phyloP scores from a whole-genome alignment of 2,888 invertebrate genomes.

The Tubulanus polymorphus region DNA sequence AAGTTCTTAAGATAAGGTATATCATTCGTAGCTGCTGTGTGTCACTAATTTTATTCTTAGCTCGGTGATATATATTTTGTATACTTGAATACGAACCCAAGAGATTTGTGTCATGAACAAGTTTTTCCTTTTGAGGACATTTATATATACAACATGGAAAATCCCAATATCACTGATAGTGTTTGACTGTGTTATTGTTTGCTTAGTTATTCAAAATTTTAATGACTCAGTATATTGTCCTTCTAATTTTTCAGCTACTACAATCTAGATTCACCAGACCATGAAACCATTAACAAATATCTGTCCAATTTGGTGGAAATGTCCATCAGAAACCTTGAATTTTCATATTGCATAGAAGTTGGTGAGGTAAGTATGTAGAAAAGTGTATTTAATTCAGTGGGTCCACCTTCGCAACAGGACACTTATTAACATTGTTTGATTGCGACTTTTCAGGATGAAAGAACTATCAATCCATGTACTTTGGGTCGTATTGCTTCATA shows the following conservation, averaged over 20 bases:
- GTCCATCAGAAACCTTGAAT: slow-evolving; percentile 67
- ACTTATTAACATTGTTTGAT: neutral
- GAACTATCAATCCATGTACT: slow-evolving; percentile 64
- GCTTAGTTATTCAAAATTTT: neutral
- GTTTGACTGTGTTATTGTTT: no score
- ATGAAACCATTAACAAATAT: slow-evolving; percentile 59
- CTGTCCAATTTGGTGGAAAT: slow-evolving; percentile 78
- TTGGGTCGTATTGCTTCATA: slow-evolving; percentile 92
- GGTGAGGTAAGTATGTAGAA: slow-evolving; percentile 55
- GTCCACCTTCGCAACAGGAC: no score
- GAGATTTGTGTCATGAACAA: no score
- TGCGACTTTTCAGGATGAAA: slow-evolving; percentile 58
- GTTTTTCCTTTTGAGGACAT: no score
- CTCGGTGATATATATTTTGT: no score
- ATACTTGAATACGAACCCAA: no score
- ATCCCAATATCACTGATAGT: no score
- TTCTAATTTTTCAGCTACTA: slow-evolving; percentile 44
- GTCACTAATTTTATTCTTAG: no score
- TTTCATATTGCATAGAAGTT: slow-evolving; percentile 75
- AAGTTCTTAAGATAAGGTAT: no score
- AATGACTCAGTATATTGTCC: neutral
- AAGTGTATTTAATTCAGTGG: no score
- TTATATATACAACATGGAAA: no score
- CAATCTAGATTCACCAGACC: slow-evolving; percentile 45
- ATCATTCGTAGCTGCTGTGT: no score